Conservation (phyloP, 2,888 invertebrate genomes). For the Leptinotarsa peninsularis region DNA sequence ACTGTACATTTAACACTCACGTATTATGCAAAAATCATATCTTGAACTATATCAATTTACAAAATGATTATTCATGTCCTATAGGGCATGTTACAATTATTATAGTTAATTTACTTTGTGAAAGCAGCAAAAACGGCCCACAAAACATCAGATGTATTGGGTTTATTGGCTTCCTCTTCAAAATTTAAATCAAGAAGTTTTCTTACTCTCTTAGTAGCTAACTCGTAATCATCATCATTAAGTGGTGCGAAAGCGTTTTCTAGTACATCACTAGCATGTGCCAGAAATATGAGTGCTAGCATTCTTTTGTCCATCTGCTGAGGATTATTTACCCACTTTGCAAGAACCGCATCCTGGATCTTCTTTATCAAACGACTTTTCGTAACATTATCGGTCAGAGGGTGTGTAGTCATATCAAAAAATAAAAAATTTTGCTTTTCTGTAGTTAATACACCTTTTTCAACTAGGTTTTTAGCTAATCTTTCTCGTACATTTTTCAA, state of each 20-base stretch:
- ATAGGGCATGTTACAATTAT: constrained; percentile 32
- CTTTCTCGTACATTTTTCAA: constrained; percentile 98
- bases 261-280: constrained; percentile 97
- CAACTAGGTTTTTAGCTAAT: constrained; percentile 98
- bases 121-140: constrained; percentile 99
- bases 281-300: constrained; percentile 92
- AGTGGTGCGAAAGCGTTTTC: constrained; percentile 99
- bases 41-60: constrained; percentile 44
- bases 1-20: constrained; percentile 25
- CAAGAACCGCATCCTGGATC: constrained; percentile 97
- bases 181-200: constrained; percentile 96
- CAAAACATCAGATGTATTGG: constrained; percentile 91
- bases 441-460: constrained; percentile 98
- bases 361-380: constrained; percentile 98
- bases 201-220: constrained; percentile 97
- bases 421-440: constrained; percentile 99
- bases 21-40: constrained; percentile 33
- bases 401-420: constrained; percentile 99
- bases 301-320: constrained; percentile 97
- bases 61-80: constrained; percentile 43
- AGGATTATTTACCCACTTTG: constrained; percentile 97
- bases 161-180: constrained; percentile 94
- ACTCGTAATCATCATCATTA: constrained; percentile 96
- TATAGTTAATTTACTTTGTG: constrained; percentile 80
- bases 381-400: constrained; percentile 92